These are phyloP conservation scores for Artibeus lituratus DNA, from an alignment of 2,797 vertebrate species.

Conservation along the genomic window DNA sequence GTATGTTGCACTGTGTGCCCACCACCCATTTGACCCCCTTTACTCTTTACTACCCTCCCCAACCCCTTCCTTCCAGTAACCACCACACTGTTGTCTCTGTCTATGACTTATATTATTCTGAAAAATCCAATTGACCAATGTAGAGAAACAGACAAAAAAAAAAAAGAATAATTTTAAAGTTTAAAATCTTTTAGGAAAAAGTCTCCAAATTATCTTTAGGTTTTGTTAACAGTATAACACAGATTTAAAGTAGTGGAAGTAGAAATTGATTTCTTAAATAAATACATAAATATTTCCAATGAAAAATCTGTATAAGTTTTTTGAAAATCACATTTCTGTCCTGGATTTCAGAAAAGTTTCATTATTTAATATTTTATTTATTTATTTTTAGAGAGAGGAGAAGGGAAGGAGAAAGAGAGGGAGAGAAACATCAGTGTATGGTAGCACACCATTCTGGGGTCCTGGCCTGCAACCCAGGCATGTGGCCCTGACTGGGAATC, in stretches of 20 bases:
- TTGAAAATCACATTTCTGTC: slow-evolving; percentile 25
- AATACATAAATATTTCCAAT: slow-evolving; percentile 21
- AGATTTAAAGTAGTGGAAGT: slow-evolving; percentile 15
- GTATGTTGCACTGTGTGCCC: background rate
- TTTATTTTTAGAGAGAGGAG: no score
- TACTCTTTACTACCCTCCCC: background rate
- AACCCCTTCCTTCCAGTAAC: background rate
- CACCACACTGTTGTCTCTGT: background rate
- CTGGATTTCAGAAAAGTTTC: background rate
- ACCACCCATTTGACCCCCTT: background rate
- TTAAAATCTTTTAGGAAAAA: slow-evolving; percentile 15
- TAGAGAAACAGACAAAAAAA: background rate
- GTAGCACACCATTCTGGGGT: no score
- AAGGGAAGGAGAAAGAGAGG: no score
- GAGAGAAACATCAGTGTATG: no score
- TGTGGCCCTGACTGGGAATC: no score
- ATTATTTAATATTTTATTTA: no score
- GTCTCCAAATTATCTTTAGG: slow-evolving; percentile 1
- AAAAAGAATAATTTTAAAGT: slow-evolving; percentile 8
- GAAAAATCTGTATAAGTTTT: background rate
- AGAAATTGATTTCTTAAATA: background rate
- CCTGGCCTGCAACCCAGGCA: no score
- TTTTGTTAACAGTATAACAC: background rate
- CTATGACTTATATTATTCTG: background rate
- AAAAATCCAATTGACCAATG: background rate